Base-by-base conservation (phyloP, 2,113 vertebrate species). In the Takifugu bimaculatus region DNA sequence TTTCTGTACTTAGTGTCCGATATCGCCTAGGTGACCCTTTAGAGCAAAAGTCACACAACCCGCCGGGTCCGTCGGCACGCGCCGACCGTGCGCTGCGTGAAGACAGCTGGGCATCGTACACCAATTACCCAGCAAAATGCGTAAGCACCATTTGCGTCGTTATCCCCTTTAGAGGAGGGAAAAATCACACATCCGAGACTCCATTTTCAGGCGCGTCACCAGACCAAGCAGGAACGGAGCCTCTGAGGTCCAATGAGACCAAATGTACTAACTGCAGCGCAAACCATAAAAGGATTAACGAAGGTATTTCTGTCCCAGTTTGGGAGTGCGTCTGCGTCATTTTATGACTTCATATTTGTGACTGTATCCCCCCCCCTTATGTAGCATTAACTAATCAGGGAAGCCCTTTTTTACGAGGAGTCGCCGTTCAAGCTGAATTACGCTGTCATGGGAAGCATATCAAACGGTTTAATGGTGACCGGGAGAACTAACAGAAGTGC, bases 401-500 rank as follows among this genome's bases (percentile, higher is more conserved):
- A 55, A 20, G 48, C 13, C 50, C 26, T 50, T 20, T 25, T 54
- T 70, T 45, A 57, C 32, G 51, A 29, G 27, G 15, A 29, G 52
- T n/a, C 29, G 29, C 26, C 39, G 39, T 20, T 39, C 26, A 50
- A 25, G 28, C 26, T 54, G n/a, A 45, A 45, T 48, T 48, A 5
- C 4, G 13, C 14, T 48, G 9, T 48, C 13, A 59, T 43, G 39
- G 6, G 35, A 39, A 43, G 39, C 20, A 26, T 14, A 43, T 44
- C 45, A 15, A 13, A n/a, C 45, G 6, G 10, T 48, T 48, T 48
- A 15, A 6, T n/a, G 13, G 45, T 48, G n/a, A 15, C 50, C 29
- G 70, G 42, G 11, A 57, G 60, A 77, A 57, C 55, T 68, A 68
- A 79, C 48, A 25, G 43, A 80, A 73, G 83, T 86, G 88, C 81